Evolutionary conservation across 2,797 vertebrate genomes (phyloP).

Genomic region (Poeciliopsis presidionis): DNA sequence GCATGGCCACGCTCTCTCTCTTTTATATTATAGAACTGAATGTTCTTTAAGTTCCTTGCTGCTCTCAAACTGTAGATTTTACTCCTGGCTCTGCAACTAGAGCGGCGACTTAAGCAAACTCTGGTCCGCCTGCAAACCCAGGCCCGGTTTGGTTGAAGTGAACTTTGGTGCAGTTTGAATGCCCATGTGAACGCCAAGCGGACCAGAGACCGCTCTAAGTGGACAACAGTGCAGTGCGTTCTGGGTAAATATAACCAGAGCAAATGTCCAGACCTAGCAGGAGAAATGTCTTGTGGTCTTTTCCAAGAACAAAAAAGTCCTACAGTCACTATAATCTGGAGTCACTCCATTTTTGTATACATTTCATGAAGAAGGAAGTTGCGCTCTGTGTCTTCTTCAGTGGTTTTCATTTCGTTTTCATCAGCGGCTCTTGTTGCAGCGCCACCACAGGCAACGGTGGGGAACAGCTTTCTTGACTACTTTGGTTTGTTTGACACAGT

Average conservation of each 20-base stretch:
- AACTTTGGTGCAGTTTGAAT: too few species aligned
- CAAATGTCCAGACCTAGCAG: neutral
- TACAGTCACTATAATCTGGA: neutral
- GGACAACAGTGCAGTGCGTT: too few species aligned
- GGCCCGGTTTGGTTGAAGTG: too few species aligned
- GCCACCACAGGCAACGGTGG: neutral
- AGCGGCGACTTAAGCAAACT: neutral
- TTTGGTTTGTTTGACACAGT: neutral
- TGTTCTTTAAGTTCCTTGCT: neutral
- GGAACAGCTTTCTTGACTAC: neutral
- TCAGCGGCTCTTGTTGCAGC: neutral
- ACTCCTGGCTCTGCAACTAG: neutral
- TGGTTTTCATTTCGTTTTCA: neutral
- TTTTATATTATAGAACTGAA: neutral
- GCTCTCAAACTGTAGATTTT: neutral
- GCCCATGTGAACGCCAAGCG: too few species aligned
- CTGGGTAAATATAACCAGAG: neutral
- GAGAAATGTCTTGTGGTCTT: neutral
- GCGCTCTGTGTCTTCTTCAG: neutral
- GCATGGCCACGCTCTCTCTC: neutral
- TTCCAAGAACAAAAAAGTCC: neutral
- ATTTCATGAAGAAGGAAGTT: neutral
- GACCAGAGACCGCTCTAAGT: too few species aligned
- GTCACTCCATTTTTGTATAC: neutral
- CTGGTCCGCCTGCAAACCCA: too few species aligned